Evolutionary conservation across 2,797 vertebrate genomes (phyloP).

Genomic region (Diglossa cyanea): DNA sequence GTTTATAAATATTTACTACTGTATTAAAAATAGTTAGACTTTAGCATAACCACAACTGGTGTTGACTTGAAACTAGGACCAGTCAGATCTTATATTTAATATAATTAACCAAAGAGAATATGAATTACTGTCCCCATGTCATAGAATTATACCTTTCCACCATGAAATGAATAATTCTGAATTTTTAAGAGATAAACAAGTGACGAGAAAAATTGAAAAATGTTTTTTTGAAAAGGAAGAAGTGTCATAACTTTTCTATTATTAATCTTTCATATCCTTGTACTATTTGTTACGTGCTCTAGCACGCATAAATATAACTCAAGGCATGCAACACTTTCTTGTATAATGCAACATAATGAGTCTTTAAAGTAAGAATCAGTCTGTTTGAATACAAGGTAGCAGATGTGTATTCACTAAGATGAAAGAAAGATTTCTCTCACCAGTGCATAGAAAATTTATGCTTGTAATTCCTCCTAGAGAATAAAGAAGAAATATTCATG

Average conservation of each 20-base stretch:
- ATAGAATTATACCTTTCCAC: background rate
- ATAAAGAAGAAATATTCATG: slow-evolving; percentile 27
- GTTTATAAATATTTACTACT: background rate
- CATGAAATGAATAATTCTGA: background rate
- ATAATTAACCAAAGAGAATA: background rate
- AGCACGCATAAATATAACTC: background rate
- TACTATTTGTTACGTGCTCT: background rate
- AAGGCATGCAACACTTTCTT: background rate
- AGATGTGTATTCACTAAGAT: slow-evolving; percentile 24
- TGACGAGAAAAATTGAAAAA: background rate
- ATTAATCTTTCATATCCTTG: background rate
- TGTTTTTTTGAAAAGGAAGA: background rate
- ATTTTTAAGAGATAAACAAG: background rate
- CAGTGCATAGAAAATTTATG: slow-evolving; percentile 19
- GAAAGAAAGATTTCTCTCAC: slow-evolving; percentile 1
- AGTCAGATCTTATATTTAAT: background rate
- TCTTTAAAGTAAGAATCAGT: slow-evolving; percentile 32
- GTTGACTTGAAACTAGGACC: background rate
- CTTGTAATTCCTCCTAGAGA: background rate
- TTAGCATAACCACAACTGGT: background rate
- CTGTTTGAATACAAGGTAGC: background rate
- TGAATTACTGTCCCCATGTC: background rate
- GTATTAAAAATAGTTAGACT: background rate
- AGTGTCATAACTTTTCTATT: background rate
- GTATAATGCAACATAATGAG: background rate